Base-by-base conservation (phyloP, 2,888 invertebrate genomes). In the Mesoligia furuncula region DNA sequence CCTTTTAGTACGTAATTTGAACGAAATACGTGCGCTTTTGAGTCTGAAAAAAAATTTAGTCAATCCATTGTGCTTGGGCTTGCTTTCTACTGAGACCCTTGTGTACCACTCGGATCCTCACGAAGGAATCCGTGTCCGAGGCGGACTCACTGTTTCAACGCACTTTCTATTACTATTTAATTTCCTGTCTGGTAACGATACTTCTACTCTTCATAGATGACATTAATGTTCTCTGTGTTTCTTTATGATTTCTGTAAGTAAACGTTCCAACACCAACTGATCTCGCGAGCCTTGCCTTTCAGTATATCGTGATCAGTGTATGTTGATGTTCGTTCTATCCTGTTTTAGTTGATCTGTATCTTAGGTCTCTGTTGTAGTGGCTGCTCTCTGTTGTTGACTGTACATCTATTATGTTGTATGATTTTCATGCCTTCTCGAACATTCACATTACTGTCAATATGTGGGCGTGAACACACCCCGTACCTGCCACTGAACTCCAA, bases 321-420 rank as follows among this genome's bases (percentile, higher is more conserved):
- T 92, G 93, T 93, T 92, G 92, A 91, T 93, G 92, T 93, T 90
- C 90, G 91, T 92, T 94, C 93, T 95, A 90, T 94, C 93, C 93
- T 94, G 89, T 95, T 95, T 95, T 96, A 95, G 95, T 96, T 96
- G 90, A 91, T 94, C 93, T 94, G 93, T 95, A 95, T 93, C 91
- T 93, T 95, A 95, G 94, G 95, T 96, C 93, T 96, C 95, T 97
- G 96, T 96, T 84, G 96, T 97, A 97, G 97, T 97, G 96, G 96
- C 97, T 97, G 97, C 94, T 97, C 94, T 96, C 95, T 97, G 97
- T 97, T 97, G 96, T 96, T 95, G 95, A 95, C 93, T 96, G 96
- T 96, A 94, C 92, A 91, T 95, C 94, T 95, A 95, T 96, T 96
- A 95, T 96, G 96, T 96, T 96, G 95, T 96, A 95, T 95, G 93